phyloP scores from a whole-genome alignment of 2,888 invertebrate species.

The Mesorhabditis spiculigera region DNA sequence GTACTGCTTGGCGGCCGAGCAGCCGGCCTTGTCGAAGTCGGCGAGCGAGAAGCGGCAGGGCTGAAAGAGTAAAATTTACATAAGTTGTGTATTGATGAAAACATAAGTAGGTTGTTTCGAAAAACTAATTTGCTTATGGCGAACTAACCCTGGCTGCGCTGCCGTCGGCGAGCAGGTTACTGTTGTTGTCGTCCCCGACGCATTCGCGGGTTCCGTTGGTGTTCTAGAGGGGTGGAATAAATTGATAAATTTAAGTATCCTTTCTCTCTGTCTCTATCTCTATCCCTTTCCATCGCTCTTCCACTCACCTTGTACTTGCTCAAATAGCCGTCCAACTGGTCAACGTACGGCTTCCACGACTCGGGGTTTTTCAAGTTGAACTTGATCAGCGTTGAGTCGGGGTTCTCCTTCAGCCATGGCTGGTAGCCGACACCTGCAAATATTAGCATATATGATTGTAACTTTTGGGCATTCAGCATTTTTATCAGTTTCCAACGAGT shows the following conservation, averaged over 20 bases:
- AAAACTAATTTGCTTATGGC: conserved; percentile 12
- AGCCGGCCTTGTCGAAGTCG: conserved; percentile 36
- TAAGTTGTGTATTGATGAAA: neutral
- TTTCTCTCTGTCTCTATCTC: neutral
- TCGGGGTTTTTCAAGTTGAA: conserved; percentile 67
- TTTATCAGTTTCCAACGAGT: too few species aligned
- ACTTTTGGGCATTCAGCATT: too few species aligned
- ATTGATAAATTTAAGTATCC: too few species aligned
- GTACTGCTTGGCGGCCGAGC: conserved; percentile 65
- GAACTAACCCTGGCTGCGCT: conserved; percentile 16
- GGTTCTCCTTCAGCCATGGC: conserved; percentile 88
- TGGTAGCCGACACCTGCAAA: conserved; percentile 85
- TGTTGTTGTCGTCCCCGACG: conserved; percentile 30
- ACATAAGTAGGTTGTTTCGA: neutral
- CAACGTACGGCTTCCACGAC: conserved; percentile 37
- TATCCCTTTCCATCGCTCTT: too few species aligned
- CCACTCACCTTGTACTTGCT: conserved; percentile 35
- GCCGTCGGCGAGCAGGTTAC: conserved; percentile 16
- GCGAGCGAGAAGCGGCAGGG: conserved; percentile 51
- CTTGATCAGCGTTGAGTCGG: conserved; percentile 93
- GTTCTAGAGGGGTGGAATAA: conserved; percentile 10
- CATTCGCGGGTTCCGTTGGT: conserved; percentile 46
- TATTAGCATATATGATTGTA: too few species aligned
- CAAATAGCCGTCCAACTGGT: conserved; percentile 42
- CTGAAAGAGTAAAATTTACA: conserved; percentile 17